Evolutionary conservation across 2,888 invertebrate genomes (phyloP).

Genomic region (Scrobipalpa atriplicella): DNA sequence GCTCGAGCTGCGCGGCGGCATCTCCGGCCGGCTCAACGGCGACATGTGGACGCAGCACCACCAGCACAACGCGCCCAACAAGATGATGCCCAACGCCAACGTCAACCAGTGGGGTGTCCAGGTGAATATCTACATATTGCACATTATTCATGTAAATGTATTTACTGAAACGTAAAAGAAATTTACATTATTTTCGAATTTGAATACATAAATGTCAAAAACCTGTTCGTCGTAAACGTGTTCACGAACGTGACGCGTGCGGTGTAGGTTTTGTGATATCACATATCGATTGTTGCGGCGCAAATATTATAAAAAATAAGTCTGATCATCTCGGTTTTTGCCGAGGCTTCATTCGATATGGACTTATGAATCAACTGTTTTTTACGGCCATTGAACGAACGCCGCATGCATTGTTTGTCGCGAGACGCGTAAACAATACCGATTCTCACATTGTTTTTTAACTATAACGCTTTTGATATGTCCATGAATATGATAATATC

Average conservation of each 20-base stretch:
- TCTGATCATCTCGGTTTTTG: slow-evolving; percentile 6
- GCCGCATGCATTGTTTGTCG: slow-evolving; percentile 32
- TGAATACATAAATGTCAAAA: slow-evolving; percentile 10
- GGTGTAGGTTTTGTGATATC: slow-evolving; percentile 12
- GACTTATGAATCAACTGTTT: slow-evolving; percentile 17
- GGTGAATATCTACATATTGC: slow-evolving; percentile 51
- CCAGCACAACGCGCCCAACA: slow-evolving; percentile 71
- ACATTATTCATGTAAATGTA: not conserved
- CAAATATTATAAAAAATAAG: not conserved
- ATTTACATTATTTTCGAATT: slow-evolving; percentile 17
- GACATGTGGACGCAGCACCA: slow-evolving; percentile 91
- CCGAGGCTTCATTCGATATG: not conserved
- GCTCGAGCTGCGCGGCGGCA: slow-evolving; percentile 84
- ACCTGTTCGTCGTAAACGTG: slow-evolving; percentile 23
- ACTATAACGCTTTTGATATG: not conserved
- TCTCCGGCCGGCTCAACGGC: slow-evolving; percentile 92
- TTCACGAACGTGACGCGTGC: slow-evolving; percentile 19
- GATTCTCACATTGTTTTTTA: not conserved
- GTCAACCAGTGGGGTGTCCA: slow-evolving; percentile 85
- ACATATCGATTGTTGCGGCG: slow-evolving; percentile 19
- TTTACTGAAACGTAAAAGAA: slow-evolving; percentile 17
- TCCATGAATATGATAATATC: not conserved
- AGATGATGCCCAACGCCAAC: slow-evolving; percentile 77
- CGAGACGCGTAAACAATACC: slow-evolving; percentile 23
- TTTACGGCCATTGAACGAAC: slow-evolving; percentile 12